Evolutionary conservation across 1,140 invertebrate species (phyloP), one percentile per base, ranked within the genome.

Genomic region (Epicauta chinensis): DNA sequence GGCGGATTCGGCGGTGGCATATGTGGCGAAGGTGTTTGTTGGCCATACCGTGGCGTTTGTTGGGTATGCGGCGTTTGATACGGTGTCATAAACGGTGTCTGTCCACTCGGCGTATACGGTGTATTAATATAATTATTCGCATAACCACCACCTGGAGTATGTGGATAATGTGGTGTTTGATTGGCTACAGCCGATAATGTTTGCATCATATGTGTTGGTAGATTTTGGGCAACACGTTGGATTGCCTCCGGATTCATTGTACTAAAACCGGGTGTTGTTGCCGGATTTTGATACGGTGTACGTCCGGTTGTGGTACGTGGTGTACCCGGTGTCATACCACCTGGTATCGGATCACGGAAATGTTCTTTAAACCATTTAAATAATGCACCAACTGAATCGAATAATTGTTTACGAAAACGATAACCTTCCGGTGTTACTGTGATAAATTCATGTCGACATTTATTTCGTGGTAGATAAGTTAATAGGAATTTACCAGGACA

Each of bases 351-450:
- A 65, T 97, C 93, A 41, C 91, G 75, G 75, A 95, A 98, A 67
- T 99, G 93, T 70, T 95, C 91, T 68, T 99, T 99, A 70, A 98
- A 99, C 94, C 95, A 99, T 43, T 88, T 82, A 57, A 99, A 81
- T 6, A 98, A 67, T 1, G 84, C 81, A 46, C 82, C 84, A 0
- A 98, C 73, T 1, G 87, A 85, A 47, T 87, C 83, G 70, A 98
- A 98, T 62, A 87, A 83, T 67, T 93, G 86, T 44, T 86, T 80
- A 23, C 97, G 76, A 69, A 95, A 99, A 40, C 86, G 80, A 64
- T 95, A 93, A 11, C 97, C 97, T 53, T 98, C 91, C 0, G 93
- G 88, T 5, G 85, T 87, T 0, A 98, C 84, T 0, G 91, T 89
- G 0, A 98, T 78, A 66, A 87, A 97, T 71, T 99, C 97, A 71